These are phyloP conservation scores for Liasis olivaceus DNA, from an alignment of 2,797 vertebrate genomes.

Conservation along the genomic window DNA sequence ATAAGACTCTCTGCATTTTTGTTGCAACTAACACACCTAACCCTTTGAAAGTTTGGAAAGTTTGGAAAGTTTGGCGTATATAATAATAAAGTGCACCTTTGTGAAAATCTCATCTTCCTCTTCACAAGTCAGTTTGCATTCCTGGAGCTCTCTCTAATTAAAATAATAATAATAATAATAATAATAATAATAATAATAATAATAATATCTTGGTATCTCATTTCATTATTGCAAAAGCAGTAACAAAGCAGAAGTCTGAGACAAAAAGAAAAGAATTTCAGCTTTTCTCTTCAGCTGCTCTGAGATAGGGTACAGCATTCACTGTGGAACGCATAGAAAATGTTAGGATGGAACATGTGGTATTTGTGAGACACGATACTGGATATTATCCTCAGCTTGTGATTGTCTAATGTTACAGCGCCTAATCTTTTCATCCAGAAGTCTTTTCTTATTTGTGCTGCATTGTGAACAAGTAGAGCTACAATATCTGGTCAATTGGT, in stretches of 20 bases:
- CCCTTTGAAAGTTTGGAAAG: neutral
- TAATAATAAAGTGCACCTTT: neutral
- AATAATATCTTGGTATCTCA: neutral
- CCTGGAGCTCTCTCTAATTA: neutral
- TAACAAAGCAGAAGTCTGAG: neutral
- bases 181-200: too few species aligned
- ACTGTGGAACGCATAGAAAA: neutral
- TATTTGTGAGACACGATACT: neutral
- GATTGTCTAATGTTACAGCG: neutral
- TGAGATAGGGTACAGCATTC: neutral
- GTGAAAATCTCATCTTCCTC: conserved; percentile 13
- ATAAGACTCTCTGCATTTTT: neutral
- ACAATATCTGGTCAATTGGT: neutral
- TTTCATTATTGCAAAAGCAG: neutral
- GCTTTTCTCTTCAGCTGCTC: neutral
- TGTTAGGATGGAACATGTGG: neutral
- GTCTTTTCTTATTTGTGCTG: neutral
- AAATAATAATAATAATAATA: neutral
- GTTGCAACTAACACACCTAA: neutral
- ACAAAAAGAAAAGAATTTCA: neutral
- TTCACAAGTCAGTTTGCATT: conserved; percentile 2
- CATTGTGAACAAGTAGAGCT: neutral
- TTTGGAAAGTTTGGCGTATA: neutral
- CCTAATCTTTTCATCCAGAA: neutral
- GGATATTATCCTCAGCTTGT: neutral